phyloP scores from a whole-genome alignment of 1,140 invertebrate genomes.

The Nymphalis io region DNA sequence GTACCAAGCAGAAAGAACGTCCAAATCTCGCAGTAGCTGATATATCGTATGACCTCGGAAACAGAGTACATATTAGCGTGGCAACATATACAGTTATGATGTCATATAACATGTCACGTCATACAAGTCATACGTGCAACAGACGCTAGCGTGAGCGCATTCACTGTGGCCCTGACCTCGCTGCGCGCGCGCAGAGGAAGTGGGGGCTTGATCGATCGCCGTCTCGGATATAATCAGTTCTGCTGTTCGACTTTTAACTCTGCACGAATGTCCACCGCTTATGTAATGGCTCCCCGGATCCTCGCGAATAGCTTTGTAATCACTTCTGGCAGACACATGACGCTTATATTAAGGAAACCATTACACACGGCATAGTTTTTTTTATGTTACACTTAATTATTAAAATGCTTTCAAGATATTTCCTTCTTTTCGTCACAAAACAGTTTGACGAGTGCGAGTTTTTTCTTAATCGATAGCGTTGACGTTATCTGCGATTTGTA shows the following conservation, averaged over 20 bases:
- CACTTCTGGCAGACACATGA: background rate
- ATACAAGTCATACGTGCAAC: constrained; percentile 31
- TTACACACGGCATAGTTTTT: no score
- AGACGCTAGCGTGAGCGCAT: constrained; percentile 29
- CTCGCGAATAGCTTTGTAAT: background rate
- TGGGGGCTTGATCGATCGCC: constrained; percentile 47
- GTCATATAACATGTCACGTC: constrained; percentile 30
- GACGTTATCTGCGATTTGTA: no score
- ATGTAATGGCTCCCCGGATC: constrained; percentile 20
- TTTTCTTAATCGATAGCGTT: no score
- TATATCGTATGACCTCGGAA: background rate
- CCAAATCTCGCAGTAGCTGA: background rate
- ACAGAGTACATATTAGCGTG: background rate
- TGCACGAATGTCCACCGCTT: constrained; percentile 31
- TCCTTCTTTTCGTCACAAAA: no score
- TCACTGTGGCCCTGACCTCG: constrained; percentile 46
- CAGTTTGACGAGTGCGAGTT: no score
- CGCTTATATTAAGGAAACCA: background rate
- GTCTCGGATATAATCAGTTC: constrained; percentile 46
- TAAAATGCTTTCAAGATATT: no score
- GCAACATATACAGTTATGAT: background rate
- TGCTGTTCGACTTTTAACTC: constrained; percentile 36
- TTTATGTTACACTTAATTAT: no score
- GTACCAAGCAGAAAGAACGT: background rate
- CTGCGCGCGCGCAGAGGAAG: constrained; percentile 39